Conservation (phyloP, 2,888 invertebrate species). For the Patella ulyssiponensis region DNA sequence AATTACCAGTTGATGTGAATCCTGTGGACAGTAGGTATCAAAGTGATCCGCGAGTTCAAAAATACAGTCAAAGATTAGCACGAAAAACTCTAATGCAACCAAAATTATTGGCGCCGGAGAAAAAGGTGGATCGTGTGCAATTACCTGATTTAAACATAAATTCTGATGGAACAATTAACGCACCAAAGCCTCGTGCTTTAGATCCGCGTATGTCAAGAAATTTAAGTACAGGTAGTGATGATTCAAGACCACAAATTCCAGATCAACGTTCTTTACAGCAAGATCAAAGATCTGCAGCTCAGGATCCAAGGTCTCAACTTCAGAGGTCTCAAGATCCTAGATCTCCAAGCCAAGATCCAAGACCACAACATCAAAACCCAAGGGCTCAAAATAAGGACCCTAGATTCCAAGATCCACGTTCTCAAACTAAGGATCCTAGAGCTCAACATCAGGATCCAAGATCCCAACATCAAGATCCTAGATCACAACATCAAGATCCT, state of each 20-base stretch:
- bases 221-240: too few species aligned
- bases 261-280: background rate
- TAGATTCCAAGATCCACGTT: background rate
- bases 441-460: background rate
- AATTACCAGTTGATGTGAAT: slow-evolving; percentile 50
- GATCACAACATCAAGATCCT: background rate
- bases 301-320: background rate
- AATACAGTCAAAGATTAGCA: slow-evolving; percentile 29
- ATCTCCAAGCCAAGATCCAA: background rate
- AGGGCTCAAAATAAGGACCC: background rate
- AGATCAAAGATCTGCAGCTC: background rate
- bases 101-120: background rate
- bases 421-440: background rate
- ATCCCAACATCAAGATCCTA: background rate
- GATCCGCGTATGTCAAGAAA: background rate
- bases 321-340: background rate
- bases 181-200: background rate
- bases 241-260: too few species aligned
- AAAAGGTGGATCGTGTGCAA: background rate
- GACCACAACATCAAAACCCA: background rate
- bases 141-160: background rate
- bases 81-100: slow-evolving; percentile 12
- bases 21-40: slow-evolving; percentile 49
- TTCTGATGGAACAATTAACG: background rate
- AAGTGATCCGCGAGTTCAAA: slow-evolving; percentile 60